These are phyloP conservation scores for Deilephila elpenor DNA, from an alignment of 2,888 invertebrate genomes.

Conservation along the genomic window DNA sequence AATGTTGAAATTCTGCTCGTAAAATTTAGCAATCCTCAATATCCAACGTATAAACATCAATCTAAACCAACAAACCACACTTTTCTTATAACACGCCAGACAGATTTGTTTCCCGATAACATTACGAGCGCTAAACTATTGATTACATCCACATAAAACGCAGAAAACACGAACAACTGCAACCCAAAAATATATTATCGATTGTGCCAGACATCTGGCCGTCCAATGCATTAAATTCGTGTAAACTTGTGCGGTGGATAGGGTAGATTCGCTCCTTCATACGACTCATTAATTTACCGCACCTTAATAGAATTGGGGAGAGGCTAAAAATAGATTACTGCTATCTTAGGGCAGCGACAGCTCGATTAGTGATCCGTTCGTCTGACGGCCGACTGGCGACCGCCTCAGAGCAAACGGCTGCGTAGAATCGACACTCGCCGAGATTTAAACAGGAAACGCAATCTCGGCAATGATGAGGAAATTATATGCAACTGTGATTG, in stretches of 20 bases:
- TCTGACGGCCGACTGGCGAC: slow-evolving; percentile 3
- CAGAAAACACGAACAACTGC: slow-evolving; percentile 14
- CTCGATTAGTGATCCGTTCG: slow-evolving; percentile 24
- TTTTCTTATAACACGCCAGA: slow-evolving; percentile 19
- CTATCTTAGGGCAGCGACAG: slow-evolving; percentile 23
- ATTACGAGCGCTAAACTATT: slow-evolving; percentile 8
- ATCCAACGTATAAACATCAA: background rate
- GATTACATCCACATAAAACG: slow-evolving; percentile 24
- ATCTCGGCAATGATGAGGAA: background rate
- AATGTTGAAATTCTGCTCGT: background rate
- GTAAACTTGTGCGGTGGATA: background rate
- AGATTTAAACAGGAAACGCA: background rate
- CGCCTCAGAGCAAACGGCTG: background rate
- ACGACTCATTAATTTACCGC: slow-evolving; percentile 24
- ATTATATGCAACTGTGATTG: background rate
- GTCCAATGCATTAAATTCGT: background rate
- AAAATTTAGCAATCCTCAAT: slow-evolving; percentile 8
- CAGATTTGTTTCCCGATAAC: slow-evolving; percentile 10
- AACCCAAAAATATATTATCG: slow-evolving; percentile 25
- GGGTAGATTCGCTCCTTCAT: slow-evolving; percentile 17
- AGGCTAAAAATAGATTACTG: slow-evolving; percentile 21
- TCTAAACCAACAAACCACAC: background rate
- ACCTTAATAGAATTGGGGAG: slow-evolving; percentile 26
- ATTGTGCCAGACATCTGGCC: slow-evolving; percentile 9
- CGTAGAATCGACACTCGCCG: background rate